Evolutionary conservation across 2,888 invertebrate species (phyloP).

Genomic region (Drosophila rellima): DNA sequence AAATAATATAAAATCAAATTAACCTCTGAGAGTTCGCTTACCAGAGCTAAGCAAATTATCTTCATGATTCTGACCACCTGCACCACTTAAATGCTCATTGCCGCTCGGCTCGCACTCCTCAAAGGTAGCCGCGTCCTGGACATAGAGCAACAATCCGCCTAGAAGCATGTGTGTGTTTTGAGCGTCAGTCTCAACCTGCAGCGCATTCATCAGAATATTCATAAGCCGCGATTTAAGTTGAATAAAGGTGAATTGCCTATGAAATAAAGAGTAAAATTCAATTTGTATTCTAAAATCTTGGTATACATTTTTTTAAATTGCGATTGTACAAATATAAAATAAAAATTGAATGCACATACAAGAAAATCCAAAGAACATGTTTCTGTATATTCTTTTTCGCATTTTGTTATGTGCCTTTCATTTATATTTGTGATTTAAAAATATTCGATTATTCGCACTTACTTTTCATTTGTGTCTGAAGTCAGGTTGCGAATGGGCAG

Average conservation of each 20-base stretch:
- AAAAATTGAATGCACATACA: no score
- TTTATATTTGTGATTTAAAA: no score
- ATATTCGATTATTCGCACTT: slow-evolving; percentile 21
- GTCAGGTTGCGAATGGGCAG: slow-evolving; percentile 90
- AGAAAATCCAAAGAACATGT: no score
- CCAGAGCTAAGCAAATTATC: slow-evolving; percentile 90
- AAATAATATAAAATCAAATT: neutral
- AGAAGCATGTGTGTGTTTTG: slow-evolving; percentile 95
- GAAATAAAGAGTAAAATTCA: neutral
- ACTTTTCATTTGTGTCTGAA: slow-evolving; percentile 87
- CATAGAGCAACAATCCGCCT: slow-evolving; percentile 91
- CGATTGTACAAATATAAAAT: no score
- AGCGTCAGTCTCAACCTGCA: slow-evolving; percentile 94
- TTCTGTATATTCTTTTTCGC: no score
- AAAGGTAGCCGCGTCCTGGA: slow-evolving; percentile 92
- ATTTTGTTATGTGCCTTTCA: no score
- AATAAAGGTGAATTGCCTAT: slow-evolving; percentile 87
- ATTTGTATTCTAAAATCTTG: no score
- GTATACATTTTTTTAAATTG: no score
- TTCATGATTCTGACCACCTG: slow-evolving; percentile 81
- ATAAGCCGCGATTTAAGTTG: slow-evolving; percentile 91
- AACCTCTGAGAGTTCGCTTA: slow-evolving; percentile 69
- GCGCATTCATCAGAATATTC: slow-evolving; percentile 93
- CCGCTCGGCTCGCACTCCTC: slow-evolving; percentile 90
- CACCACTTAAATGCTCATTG: slow-evolving; percentile 86